These are phyloP conservation scores for Loriculus beryllinus DNA, from an alignment of 2,797 vertebrate species.

Conservation along the genomic window DNA sequence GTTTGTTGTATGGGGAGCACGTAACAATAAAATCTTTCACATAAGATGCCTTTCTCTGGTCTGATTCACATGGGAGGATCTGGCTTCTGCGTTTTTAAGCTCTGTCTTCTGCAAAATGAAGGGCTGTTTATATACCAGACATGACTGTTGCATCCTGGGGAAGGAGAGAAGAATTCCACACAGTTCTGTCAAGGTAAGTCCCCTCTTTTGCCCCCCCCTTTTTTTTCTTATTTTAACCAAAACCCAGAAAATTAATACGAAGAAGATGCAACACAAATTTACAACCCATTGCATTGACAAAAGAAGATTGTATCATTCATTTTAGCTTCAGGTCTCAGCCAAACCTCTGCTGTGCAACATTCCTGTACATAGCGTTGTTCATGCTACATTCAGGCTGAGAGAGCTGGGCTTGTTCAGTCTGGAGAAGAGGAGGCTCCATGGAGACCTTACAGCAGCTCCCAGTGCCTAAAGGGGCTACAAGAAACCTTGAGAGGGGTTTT, in stretches of 20 bases:
- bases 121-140: neutral
- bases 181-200: neutral
- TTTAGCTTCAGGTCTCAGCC: neutral
- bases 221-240: neutral
- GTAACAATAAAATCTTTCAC: slow-evolving; percentile 85
- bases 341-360: neutral
- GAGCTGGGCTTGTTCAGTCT: neutral
- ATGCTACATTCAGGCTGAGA: neutral
- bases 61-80: neutral
- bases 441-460: neutral
- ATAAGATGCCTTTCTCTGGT: neutral
- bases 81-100: neutral
- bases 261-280: neutral
- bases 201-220: neutral
- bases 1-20: slow-evolving; percentile 90
- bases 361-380: neutral
- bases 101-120: neutral
- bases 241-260: neutral
- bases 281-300: neutral
- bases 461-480: neutral
- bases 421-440: neutral
- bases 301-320: neutral
- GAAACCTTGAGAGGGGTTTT: neutral
- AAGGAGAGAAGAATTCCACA: neutral
- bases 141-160: neutral